Evolutionary conservation across 2,113 vertebrate genomes (phyloP).

Genomic region (Prochilodus magdalenae): DNA sequence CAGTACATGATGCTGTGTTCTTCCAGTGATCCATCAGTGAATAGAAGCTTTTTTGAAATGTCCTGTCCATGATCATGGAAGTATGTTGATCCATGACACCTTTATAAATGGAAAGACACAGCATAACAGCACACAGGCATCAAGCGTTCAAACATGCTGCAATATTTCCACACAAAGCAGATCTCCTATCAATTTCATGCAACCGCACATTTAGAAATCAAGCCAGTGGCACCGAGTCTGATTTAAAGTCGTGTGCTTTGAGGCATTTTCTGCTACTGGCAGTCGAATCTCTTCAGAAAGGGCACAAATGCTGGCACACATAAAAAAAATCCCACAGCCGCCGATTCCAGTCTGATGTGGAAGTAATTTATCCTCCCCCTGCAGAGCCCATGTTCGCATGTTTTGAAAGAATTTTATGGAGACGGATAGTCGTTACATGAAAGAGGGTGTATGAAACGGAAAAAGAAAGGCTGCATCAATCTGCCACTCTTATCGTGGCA

Average conservation of each 20-base stretch:
- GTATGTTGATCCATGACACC: background rate
- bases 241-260: background rate
- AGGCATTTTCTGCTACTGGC: background rate
- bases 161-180: background rate
- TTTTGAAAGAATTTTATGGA: background rate
- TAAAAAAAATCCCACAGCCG: background rate
- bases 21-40: background rate
- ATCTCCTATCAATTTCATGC: constrained; percentile 21
- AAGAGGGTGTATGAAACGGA: background rate
- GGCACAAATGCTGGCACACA: background rate
- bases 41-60: background rate
- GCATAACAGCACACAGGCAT: background rate
- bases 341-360: background rate
- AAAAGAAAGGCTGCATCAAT: constrained; percentile 5
- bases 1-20: background rate
- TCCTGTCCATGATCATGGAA: background rate
- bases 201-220: constrained; percentile 3
- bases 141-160: background rate
- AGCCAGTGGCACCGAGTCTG: background rate
- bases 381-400: background rate
- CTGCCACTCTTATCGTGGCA: constrained; percentile 1
- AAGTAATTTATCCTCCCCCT: constrained; percentile 5
- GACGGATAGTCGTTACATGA: background rate
- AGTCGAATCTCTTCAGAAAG: background rate
- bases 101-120: background rate